Evolutionary conservation across 1,140 invertebrate genomes (phyloP).

Genomic region (Pogonus chalceus): DNA sequence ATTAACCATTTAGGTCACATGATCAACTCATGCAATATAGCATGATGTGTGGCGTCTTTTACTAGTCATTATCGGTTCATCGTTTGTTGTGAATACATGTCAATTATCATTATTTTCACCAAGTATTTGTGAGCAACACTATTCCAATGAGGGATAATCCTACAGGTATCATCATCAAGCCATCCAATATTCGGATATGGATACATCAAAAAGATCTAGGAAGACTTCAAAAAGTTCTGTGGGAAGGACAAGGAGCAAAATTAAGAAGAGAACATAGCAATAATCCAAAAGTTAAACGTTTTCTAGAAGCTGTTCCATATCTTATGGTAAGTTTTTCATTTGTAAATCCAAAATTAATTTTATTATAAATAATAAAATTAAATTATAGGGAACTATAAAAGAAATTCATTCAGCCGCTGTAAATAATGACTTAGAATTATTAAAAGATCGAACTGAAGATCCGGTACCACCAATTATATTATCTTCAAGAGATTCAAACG

Average conservation of each 20-base stretch:
- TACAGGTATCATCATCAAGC: constrained; percentile 60
- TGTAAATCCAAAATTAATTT: not conserved
- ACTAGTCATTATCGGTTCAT: not conserved
- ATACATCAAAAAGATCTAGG: constrained; percentile 79
- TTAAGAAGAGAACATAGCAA: constrained; percentile 73
- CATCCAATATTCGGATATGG: constrained; percentile 83
- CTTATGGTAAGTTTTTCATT: constrained; percentile 58
- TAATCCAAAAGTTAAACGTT: constrained; percentile 66
- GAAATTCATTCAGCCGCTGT: constrained; percentile 68
- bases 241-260: constrained; percentile 75
- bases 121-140: not conserved
- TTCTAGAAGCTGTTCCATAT: constrained; percentile 75
- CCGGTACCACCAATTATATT: constrained; percentile 63
- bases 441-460: constrained; percentile 53
- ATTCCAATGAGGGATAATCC: constrained; percentile 5
- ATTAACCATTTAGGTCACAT: constrained; percentile 27
- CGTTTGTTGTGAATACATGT: not conserved
- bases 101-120: not conserved
- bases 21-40: constrained; percentile 14
- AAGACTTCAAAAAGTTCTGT: constrained; percentile 71
- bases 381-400: constrained; percentile 62
- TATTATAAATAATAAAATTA: not conserved
- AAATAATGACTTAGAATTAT: constrained; percentile 61
- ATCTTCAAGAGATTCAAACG: constrained; percentile 68
- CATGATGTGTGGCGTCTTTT: constrained; percentile 5